phyloP scores from a whole-genome alignment of 2,888 invertebrate genomes.

The Perdita meconis region DNA sequence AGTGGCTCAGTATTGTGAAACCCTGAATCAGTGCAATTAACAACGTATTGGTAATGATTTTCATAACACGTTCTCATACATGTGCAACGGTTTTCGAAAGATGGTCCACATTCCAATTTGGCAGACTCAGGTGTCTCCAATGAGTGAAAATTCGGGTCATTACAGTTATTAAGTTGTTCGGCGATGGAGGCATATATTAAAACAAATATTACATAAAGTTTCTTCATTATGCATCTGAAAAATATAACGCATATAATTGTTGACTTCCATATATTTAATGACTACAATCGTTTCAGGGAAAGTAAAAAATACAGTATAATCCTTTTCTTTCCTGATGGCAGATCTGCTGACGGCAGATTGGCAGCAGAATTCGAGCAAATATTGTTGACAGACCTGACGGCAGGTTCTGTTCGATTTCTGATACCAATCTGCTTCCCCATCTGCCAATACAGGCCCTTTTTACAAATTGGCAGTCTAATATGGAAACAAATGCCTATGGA shows the following conservation, averaged over 20 bases:
- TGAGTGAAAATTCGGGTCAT: constrained; percentile 77
- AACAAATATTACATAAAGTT: constrained; percentile 27
- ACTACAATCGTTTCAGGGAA: too few species aligned
- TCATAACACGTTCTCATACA: constrained; percentile 86
- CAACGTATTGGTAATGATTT: constrained; percentile 86
- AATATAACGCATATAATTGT: background rate
- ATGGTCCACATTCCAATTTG: constrained; percentile 83
- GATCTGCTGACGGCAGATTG: too few species aligned
- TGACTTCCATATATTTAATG: too few species aligned
- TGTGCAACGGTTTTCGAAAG: constrained; percentile 85
- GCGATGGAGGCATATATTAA: constrained; percentile 47
- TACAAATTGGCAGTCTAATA: too few species aligned
- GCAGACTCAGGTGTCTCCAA: constrained; percentile 74
- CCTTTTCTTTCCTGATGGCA: too few species aligned
- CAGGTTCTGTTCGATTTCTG: too few species aligned
- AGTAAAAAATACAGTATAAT: too few species aligned
- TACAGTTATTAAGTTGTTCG: constrained; percentile 54
- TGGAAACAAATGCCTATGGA: too few species aligned
- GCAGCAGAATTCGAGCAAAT: too few species aligned
- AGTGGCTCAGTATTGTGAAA: constrained; percentile 87
- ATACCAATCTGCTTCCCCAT: too few species aligned
- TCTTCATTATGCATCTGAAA: constrained; percentile 58
- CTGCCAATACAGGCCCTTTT: too few species aligned
- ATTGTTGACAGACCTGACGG: too few species aligned
- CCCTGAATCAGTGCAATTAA: constrained; percentile 89